These are phyloP conservation scores for Artemia sp. DNA, from an alignment of 2,888 invertebrate species.

Conservation along the genomic window DNA sequence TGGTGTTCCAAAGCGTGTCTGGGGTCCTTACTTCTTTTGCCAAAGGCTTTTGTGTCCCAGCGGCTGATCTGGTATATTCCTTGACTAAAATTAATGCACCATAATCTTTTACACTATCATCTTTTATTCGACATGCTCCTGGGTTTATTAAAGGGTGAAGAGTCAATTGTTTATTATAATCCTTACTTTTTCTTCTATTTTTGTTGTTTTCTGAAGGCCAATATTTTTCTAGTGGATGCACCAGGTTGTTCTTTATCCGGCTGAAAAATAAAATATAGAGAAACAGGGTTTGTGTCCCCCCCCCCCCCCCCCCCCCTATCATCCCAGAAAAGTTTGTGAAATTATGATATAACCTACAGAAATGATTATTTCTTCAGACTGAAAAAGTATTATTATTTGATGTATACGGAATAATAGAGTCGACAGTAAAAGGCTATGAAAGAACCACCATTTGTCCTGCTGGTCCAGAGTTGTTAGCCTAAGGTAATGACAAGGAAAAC, in stretches of 20 bases:
- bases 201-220: background rate
- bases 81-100: conserved; percentile 3
- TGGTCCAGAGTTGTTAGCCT: no score
- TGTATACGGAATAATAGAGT: no score
- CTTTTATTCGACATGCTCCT: background rate
- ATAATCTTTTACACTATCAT: background rate
- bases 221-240: conserved; percentile 3
- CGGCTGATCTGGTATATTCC: conserved; percentile 3
- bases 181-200: background rate
- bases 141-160: background rate
- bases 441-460: no score
- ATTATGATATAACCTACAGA: no score
- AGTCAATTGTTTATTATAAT: background rate
- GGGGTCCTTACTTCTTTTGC: background rate
- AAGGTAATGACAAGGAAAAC: no score
- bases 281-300: no score
- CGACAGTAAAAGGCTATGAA: no score
- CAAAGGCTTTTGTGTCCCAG: background rate
- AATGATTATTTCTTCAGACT: no score
- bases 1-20: background rate
- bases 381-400: no score
- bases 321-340: no score
- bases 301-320: no score
- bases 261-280: background rate
- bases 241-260: background rate